Evolutionary conservation across 2,113 vertebrate genomes (phyloP), one percentile per base, ranked within the genome.

Genomic region (Campylomormyrus numenius): DNA sequence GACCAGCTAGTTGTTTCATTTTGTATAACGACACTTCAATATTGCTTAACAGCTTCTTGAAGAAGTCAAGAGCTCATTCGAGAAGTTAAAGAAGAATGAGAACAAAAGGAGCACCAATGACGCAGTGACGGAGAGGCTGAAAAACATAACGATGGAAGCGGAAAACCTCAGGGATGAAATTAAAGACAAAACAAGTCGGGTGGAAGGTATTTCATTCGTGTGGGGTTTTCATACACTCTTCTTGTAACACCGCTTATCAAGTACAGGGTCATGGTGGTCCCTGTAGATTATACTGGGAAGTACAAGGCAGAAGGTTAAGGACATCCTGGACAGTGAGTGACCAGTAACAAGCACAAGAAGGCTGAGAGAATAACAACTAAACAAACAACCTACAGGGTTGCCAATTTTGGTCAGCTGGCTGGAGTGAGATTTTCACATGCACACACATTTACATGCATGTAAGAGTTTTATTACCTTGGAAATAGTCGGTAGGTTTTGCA

Each of bases 141-240:
- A 94, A 90, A 92, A 91, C 48, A 92, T 98, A 45, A 94, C 94
- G 91, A 91, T 94, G 85, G 95, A 94, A 89, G 95, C 94, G 11
- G 92, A 95, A 93, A 95, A 94, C 46, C 9, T 97, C 89, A 95
- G 94, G 89, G 94, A 90, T 90, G 93, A 96, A 48, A 92, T 96
- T 53, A 94, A 96, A 90, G 94, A 95, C 85, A 97, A 97, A 93
- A 94, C 95, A 13, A 93, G 88, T 91, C 94, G 94, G 93, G 94
- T 97, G 92, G 92, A 94, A 96, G 97, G 97, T 97, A 92, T 58
- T 15, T 15, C 56, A 15, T 85, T 8, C 27, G 83, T 21, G 42
- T 48, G 19, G 45, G 27, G 85, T 56, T 48, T 87, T 87, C 15
- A 35, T 77, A 1, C 48, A 31, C 27, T 13, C 50, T 42, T 87